Conservation (phyloP, 2,797 vertebrate species). For the Meda fulgida region DNA sequence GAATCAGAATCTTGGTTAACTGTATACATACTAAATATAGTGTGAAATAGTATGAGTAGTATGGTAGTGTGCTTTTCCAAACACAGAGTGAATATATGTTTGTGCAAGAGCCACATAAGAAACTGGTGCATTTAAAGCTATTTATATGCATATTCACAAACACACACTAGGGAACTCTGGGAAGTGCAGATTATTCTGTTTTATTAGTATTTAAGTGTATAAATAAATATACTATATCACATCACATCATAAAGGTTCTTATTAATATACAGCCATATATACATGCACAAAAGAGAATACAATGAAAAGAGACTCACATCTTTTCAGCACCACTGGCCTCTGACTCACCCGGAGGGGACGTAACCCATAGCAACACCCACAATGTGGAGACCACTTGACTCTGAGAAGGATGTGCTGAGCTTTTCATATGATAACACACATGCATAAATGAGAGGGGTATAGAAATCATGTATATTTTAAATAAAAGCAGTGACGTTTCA, state of each 20-base stretch:
- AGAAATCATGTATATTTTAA: conserved; percentile 31
- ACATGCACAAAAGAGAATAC: not conserved
- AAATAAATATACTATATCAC: conserved; percentile 1
- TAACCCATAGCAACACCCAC: conserved; percentile 58
- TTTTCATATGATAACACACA: conserved; percentile 25
- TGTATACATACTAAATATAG: not conserved
- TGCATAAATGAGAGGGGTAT: conserved; percentile 11
- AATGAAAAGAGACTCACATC: conserved; percentile 44
- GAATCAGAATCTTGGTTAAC: not conserved
- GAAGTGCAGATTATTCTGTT: not conserved
- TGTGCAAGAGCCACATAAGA: not conserved
- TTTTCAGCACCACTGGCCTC: conserved; percentile 57
- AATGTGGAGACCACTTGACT: conserved; percentile 45
- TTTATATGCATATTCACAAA: not conserved
- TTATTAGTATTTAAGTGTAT: not conserved
- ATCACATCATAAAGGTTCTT: not conserved
- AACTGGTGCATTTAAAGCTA: not conserved
- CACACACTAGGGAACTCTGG: not conserved
- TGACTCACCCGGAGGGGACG: conserved; percentile 51
- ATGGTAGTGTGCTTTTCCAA: not conserved
- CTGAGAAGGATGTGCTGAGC: conserved; percentile 27
- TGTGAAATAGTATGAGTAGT: not conserved
- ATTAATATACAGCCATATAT: not conserved
- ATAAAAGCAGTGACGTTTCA: conserved; percentile 36
- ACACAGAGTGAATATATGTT: not conserved